Percentiles rank a stretch among this genome's conserved stretches.
Evolutionary conservation across 1,140 invertebrate genomes (phyloP).

Genomic region (Propsilocerus akamusi): DNA sequence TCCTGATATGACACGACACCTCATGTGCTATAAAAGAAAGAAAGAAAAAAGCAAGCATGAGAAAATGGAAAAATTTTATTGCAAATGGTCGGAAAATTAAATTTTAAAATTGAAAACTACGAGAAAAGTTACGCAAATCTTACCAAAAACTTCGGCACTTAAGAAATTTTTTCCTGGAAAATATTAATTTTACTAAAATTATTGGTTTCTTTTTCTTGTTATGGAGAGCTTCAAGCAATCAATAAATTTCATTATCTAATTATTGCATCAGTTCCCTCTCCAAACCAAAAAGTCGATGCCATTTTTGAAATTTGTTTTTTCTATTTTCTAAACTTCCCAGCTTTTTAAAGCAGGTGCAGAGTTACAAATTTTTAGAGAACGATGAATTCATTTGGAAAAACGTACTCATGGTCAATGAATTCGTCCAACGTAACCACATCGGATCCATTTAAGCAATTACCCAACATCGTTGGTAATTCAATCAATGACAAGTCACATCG

Average conservation of each 20-base stretch:
- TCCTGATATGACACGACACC: background rate
- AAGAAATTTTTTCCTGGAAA: background rate
- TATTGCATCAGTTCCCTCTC: no score
- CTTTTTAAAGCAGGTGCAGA: no score
- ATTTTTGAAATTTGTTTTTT: no score
- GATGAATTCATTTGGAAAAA: no score
- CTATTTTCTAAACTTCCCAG: no score
- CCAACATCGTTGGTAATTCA: background rate
- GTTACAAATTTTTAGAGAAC: no score
- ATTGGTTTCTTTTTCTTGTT: background rate
- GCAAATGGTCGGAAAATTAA: no score
- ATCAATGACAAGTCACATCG: background rate
- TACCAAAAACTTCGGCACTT: background rate
- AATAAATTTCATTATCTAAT: no score
- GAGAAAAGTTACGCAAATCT: background rate
- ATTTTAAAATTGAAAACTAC: background rate
- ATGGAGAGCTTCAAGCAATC: background rate
- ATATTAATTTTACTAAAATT: background rate
- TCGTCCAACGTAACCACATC: background rate
- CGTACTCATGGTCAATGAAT: background rate
- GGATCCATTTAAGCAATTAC: slow-evolving; percentile 1
- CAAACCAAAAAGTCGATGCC: no score
- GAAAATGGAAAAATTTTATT: no score
- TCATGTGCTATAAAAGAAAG: background rate
- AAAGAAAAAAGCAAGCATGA: background rate